phyloP scores from a whole-genome alignment of 2,113 vertebrate genomes.

The Aegotheles bennettii region DNA sequence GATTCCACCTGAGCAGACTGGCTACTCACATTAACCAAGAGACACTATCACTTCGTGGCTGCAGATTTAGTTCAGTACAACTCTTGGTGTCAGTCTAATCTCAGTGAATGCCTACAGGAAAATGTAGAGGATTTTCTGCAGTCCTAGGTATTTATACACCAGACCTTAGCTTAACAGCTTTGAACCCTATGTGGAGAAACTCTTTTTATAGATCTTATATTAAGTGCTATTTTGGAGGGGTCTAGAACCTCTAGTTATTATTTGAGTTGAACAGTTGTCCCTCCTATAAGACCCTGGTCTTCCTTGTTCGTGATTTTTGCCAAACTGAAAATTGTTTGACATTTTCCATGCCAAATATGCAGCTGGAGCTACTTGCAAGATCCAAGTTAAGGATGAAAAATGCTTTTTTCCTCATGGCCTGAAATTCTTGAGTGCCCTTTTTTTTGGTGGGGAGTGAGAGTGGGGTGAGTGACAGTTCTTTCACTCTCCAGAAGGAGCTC shows the following conservation, averaged over 20 bases:
- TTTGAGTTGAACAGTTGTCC: background rate
- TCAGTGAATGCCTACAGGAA: slow-evolving; percentile 27
- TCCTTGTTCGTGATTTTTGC: background rate
- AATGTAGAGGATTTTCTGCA: background rate
- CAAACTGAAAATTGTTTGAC: background rate
- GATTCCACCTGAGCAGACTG: background rate
- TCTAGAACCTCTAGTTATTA: background rate
- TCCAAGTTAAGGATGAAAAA: background rate
- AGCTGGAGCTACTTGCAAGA: background rate
- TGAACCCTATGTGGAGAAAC: background rate
- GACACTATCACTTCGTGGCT: background rate
- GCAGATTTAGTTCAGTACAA: slow-evolving; percentile 26
- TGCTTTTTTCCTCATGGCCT: background rate
- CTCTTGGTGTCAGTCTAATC: slow-evolving; percentile 66
- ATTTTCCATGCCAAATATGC: background rate
- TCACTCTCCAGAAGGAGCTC: background rate
- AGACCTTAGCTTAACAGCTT: background rate
- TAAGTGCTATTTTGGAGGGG: background rate
- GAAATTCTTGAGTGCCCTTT: background rate
- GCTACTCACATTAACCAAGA: background rate
- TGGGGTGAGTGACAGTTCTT: background rate
- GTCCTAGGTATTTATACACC: background rate
- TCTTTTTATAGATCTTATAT: background rate
- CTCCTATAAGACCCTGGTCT: background rate
- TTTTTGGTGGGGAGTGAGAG: background rate